Evolutionary conservation across 2,113 vertebrate species (phyloP).

Genomic region (Lynx canadensis): DNA sequence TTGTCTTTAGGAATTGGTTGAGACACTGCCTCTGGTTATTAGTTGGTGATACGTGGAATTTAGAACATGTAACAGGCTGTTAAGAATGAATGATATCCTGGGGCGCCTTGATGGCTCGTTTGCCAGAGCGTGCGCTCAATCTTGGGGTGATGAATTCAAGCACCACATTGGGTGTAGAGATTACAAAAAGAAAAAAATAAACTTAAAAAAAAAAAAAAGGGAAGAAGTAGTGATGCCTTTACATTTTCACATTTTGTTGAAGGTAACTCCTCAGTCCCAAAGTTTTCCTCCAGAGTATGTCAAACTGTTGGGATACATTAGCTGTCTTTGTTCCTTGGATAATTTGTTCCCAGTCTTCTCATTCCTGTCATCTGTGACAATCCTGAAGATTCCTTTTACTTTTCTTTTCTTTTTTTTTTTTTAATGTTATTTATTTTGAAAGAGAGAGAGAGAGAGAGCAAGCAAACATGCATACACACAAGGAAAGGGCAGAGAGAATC

Average conservation of each 20-base stretch:
- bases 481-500: too few species aligned
- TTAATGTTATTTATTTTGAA: too few species aligned
- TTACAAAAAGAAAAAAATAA: not conserved
- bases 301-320: not conserved
- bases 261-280: not conserved
- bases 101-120: not conserved
- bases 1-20: not conserved
- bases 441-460: too few species aligned
- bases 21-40: not conserved
- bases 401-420: too few species aligned
- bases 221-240: not conserved
- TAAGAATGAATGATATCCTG: not conserved
- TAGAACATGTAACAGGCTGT: not conserved
- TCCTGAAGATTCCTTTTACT: not conserved
- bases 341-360: not conserved
- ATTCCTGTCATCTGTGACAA: not conserved
- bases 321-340: not conserved
- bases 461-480: too few species aligned
- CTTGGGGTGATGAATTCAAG: not conserved
- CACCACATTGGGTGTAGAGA: not conserved
- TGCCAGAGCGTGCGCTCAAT: rapidly evolving
- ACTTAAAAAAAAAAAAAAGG: not conserved
- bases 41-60: not conserved
- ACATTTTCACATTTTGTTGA: not conserved
- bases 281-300: not conserved